phyloP scores from a whole-genome alignment of 1,140 invertebrate species.

The Lepidurus packardi region DNA sequence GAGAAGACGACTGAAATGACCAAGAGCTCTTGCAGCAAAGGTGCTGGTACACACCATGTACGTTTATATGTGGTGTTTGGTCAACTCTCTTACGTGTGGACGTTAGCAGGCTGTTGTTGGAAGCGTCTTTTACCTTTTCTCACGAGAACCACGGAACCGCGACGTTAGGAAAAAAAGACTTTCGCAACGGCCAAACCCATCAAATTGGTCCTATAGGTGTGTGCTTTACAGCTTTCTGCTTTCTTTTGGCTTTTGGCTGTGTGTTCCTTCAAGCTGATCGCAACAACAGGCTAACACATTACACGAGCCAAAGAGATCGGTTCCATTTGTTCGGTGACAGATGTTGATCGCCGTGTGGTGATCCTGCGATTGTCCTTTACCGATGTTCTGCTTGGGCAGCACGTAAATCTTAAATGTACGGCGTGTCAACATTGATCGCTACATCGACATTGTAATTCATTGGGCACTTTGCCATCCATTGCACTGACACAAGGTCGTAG shows the following conservation, averaged over 20 bases:
- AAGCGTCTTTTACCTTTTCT: conserved; percentile 10
- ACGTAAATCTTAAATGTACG: too few relatives aligned
- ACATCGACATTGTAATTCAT: too few relatives aligned
- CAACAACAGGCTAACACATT: background rate
- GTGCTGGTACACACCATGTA: background rate
- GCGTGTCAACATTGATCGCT: too few relatives aligned
- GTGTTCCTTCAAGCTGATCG: background rate
- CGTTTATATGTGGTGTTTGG: background rate
- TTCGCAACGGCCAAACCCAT: background rate
- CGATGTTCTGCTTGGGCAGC: too few relatives aligned
- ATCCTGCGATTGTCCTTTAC: background rate
- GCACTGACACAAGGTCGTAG: too few relatives aligned
- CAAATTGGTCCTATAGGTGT: background rate
- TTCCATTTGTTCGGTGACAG: background rate
- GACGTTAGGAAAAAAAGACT: background rate
- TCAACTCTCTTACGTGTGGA: background rate
- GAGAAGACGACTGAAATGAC: background rate
- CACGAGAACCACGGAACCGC: conserved; percentile 12
- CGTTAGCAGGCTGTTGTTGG: background rate
- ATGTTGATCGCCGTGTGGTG: background rate
- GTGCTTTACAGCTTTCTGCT: background rate
- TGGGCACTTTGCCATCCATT: too few relatives aligned
- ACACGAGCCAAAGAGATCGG: background rate
- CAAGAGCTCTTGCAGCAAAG: background rate
- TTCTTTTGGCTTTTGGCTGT: background rate